Evolutionary conservation across 2,797 vertebrate genomes (phyloP).

Genomic region (Enteromius mattozi): DNA sequence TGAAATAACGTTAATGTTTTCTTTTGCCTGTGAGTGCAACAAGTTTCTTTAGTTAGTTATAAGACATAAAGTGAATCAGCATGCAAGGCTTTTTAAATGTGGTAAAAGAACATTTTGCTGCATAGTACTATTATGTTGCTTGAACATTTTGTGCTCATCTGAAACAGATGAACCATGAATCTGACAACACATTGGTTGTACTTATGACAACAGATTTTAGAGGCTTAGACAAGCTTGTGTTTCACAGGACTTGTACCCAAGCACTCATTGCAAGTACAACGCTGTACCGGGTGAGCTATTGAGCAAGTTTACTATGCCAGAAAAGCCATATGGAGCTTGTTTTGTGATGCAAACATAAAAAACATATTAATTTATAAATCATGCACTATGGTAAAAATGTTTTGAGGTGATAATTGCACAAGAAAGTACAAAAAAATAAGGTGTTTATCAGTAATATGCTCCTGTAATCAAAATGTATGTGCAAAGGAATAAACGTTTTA

Average conservation of each 20-base stretch:
- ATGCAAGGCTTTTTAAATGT: neutral
- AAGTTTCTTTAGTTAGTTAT: neutral
- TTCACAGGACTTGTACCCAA: neutral
- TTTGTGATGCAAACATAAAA: neutral
- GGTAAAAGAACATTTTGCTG: neutral
- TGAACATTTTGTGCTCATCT: neutral
- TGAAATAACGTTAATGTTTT: constrained; percentile 69
- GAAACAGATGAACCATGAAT: neutral
- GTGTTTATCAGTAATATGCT: neutral
- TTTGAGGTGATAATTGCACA: neutral
- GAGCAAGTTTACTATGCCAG: neutral
- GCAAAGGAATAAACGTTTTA: neutral
- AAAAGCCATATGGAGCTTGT: neutral
- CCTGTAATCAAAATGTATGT: neutral
- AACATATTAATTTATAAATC: neutral
- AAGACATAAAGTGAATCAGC: neutral
- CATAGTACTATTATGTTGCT: neutral
- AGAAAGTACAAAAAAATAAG: neutral
- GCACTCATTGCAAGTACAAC: neutral
- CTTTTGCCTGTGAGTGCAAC: constrained; percentile 56
- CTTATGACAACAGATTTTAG: neutral
- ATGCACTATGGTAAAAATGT: neutral
- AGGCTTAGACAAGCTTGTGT: neutral
- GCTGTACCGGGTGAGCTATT: neutral
- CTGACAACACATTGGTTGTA: neutral